Percentiles rank a stretch among this genome's conserved stretches.
Evolutionary conservation across 1,140 invertebrate genomes (phyloP).

Genomic region (Amyelois transitella): DNA sequence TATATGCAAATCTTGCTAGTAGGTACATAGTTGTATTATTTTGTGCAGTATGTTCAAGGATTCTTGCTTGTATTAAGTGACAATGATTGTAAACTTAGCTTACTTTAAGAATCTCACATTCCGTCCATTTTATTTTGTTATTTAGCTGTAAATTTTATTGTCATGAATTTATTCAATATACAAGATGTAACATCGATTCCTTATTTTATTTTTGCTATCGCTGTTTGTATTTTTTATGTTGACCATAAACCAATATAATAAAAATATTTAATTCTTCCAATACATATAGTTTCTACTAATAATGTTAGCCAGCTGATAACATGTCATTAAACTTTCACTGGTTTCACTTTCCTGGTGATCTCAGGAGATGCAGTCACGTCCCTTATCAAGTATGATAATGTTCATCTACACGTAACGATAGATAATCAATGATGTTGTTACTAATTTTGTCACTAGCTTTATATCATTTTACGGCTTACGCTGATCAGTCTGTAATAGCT

Average conservation of each 20-base stretch:
- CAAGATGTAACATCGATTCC: conserved; percentile 43
- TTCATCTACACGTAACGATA: too few species aligned
- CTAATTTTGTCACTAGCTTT: too few species aligned
- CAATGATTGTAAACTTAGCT: conserved; percentile 29
- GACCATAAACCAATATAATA: conserved; percentile 11
- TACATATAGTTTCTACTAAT: neutral
- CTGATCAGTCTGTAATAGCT: too few species aligned
- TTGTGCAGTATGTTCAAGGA: conserved; percentile 13
- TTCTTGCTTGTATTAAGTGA: conserved; percentile 15
- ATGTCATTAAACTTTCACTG: neutral
- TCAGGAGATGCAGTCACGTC: too few species aligned
- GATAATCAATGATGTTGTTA: too few species aligned
- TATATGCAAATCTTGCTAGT: neutral
- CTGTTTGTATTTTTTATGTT: neutral
- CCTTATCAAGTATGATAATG: too few species aligned
- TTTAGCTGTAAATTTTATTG: conserved; percentile 67
- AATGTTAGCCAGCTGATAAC: neutral
- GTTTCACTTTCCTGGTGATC: too few species aligned
- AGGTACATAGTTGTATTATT: neutral
- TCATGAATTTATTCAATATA: conserved; percentile 63
- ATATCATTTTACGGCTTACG: too few species aligned
- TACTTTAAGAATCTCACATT: conserved; percentile 64
- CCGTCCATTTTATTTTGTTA: conserved; percentile 70
- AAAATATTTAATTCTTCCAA: neutral
- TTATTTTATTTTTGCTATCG: conserved; percentile 35